Evolutionary conservation across 1,140 invertebrate genomes (phyloP).

Genomic region (Drosophila setifemur): DNA sequence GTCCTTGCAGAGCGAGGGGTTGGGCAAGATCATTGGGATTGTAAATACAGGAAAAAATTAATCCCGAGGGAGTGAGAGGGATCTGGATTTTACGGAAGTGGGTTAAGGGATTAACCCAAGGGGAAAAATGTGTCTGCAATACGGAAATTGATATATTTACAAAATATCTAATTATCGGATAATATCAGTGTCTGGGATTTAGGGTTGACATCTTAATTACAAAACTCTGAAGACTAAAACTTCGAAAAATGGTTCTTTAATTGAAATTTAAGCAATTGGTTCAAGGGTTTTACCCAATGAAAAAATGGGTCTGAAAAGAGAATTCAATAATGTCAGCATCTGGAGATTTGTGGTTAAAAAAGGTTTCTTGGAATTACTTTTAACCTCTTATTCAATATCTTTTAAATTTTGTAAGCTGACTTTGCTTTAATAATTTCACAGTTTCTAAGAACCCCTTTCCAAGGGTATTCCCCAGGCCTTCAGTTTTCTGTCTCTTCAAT

Average conservation of each 20-base stretch:
- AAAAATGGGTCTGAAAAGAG: too few relatives aligned
- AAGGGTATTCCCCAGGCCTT: conserved; percentile 13
- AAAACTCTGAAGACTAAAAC: background rate
- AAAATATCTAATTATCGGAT: background rate
- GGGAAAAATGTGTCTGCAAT: background rate
- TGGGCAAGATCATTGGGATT: conserved; percentile 20
- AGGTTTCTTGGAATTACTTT: too few relatives aligned
- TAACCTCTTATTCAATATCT: too few relatives aligned
- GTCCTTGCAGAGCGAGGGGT: conserved; percentile 17
- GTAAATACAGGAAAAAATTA: conserved; percentile 7
- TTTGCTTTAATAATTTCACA: too few relatives aligned
- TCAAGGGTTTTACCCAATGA: too few relatives aligned
- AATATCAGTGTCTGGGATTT: background rate
- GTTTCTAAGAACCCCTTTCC: conserved; percentile 6
- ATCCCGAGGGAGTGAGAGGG: conserved; percentile 25
- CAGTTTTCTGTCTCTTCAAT: conserved; percentile 1
- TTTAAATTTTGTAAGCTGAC: too few relatives aligned
- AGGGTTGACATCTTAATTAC: background rate
- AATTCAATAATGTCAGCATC: too few relatives aligned
- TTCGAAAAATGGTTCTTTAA: too few relatives aligned
- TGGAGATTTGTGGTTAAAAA: too few relatives aligned
- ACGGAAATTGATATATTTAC: background rate
- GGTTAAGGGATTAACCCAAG: conserved; percentile 38
- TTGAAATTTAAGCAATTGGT: too few relatives aligned
- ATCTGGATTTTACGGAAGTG: conserved; percentile 6